Conservation (phyloP, 2,797 vertebrate genomes). For the Paratrypauchen microcephalus region DNA sequence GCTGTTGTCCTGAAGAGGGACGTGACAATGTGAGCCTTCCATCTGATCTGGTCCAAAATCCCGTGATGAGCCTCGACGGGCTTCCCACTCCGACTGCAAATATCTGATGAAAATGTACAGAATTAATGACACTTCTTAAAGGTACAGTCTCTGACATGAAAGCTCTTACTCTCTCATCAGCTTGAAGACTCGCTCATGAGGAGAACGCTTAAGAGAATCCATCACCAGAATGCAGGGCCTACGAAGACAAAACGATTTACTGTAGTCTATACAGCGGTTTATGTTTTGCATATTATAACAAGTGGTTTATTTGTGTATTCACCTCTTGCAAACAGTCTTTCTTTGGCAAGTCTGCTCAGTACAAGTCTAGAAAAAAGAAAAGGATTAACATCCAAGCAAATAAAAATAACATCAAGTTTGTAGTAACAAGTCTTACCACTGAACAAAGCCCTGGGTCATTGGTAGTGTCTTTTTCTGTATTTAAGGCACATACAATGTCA, state of each 20-base stretch:
- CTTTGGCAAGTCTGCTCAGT: conserved; percentile 73
- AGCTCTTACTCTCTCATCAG: conserved; percentile 92
- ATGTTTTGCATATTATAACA: neutral
- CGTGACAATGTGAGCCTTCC: conserved; percentile 82
- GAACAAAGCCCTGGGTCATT: conserved; percentile 37
- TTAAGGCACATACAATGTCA: neutral
- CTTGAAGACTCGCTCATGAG: conserved; percentile 87
- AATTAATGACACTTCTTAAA: neutral
- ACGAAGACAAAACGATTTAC: conserved; percentile 22
- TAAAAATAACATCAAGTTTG: neutral
- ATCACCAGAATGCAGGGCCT: conserved; percentile 97
- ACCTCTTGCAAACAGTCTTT: conserved; percentile 85
- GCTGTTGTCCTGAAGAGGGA: conserved; percentile 95
- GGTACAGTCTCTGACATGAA: neutral
- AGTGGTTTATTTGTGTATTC: conserved; percentile 29
- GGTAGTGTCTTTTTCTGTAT: conserved; percentile 52
- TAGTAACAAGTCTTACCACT: conserved; percentile 59
- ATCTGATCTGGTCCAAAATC: conserved; percentile 87
- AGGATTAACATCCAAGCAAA: neutral
- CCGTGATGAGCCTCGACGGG: conserved; percentile 79
- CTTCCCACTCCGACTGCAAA: conserved; percentile 92
- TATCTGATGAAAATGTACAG: conserved; percentile 77
- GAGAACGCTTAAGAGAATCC: conserved; percentile 91
- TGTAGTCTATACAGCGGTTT: neutral
- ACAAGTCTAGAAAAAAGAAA: conserved; percentile 61